phyloP scores from a whole-genome alignment of 2,113 vertebrate species.

The Pycnonotus jocosus region DNA sequence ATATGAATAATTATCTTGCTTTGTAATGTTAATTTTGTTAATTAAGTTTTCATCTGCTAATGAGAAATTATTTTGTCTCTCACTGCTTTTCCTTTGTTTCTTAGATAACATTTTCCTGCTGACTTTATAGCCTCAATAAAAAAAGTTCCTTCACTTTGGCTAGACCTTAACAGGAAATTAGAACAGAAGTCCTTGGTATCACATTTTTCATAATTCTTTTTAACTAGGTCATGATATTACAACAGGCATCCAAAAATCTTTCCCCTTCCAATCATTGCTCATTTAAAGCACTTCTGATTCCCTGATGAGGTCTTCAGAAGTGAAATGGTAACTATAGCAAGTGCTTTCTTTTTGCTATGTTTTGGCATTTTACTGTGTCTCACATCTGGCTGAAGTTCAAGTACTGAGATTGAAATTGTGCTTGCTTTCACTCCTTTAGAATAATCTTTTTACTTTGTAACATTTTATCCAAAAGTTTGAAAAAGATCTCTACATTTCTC shows the following conservation, averaged over 20 bases:
- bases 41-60: background rate
- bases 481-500: background rate
- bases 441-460: background rate
- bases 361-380: background rate
- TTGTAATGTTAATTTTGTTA: background rate
- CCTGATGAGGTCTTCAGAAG: background rate
- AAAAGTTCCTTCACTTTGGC: background rate
- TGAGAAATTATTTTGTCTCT: background rate
- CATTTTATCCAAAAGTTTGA: background rate
- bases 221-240: background rate
- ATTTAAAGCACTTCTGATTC: background rate
- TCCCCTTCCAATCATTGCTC: background rate
- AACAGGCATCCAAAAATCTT: background rate
- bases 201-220: background rate
- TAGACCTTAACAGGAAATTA: background rate
- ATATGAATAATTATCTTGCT: background rate
- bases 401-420: background rate
- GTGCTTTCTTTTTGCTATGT: background rate
- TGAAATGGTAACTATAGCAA: background rate
- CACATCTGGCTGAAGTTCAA: background rate
- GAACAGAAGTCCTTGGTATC: background rate
- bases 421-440: background rate
- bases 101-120: background rate
- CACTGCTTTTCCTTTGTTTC: background rate
- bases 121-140: accelerated